Base-by-base conservation (phyloP, 2,888 invertebrate genomes). In the Catonia carolina region DNA sequence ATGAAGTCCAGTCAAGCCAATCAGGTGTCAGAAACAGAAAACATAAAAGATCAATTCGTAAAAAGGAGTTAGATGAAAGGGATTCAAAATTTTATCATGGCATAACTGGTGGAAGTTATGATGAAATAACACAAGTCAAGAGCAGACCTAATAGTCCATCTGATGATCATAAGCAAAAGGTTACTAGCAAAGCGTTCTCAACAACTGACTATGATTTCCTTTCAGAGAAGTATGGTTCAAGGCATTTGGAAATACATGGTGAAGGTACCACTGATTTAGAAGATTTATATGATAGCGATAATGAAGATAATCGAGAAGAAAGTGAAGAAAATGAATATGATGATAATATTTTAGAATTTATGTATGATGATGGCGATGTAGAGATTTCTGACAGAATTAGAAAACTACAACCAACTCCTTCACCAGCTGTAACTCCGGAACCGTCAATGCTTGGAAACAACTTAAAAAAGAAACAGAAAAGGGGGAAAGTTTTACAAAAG, bases 211-310 rank as follows among this genome's bases (percentile, higher is more conserved):
- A 54, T 51, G 33, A 54, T 14, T 14, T 27, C 15, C 42, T 33
- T 33, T 27, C 45, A 6, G 27, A 1, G 22, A 14, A 4, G 8
- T 45, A 45, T 8, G 22, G 53, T 35, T 36, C 54, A 23, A 58
- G 50, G n/a, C n/a, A 27, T 12, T 50, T 50, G 42, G 47, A 58
- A 14, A 51, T 37, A 68, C 63, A 56, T 31, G 51, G 51, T 55
- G 55, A 56, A 33, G 56, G 53, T 31, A 55, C 45, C 6, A 74
- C 75, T 12, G 75, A 76, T 65, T 63, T 71, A 22, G 76, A 75
- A 65, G 75, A 75, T 36, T 66, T 75, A 36, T 52, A 58, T 20
- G 58, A 33, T 35, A 49, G 41, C 35, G 54, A 31, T 36, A 65
- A 65, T 52, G 72, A 70, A 39, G 53, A 31, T 39, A 22, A 20